Conservation (phyloP, 64 coral and sea anemone genomes). For the Actinia tenebrosa region DNA sequence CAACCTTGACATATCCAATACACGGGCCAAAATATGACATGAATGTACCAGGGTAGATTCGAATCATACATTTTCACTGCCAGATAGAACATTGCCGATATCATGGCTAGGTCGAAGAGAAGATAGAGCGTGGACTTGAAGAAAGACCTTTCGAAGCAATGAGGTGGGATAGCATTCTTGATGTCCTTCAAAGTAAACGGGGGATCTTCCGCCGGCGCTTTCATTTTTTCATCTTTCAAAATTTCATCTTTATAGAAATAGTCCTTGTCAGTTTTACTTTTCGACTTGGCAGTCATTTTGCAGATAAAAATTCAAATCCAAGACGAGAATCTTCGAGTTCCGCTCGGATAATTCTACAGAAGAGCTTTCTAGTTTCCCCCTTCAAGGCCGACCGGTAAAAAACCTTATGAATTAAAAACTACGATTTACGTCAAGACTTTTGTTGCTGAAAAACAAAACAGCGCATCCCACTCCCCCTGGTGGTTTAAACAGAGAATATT, state of each 20-base stretch:
- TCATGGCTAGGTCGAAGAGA: slow-evolving; percentile 46
- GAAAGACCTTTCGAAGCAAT: slow-evolving; percentile 75
- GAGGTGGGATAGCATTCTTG: slow-evolving; percentile 79
- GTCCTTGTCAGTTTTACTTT: background rate
- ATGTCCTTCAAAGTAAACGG: slow-evolving; percentile 81
- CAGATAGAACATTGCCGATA: slow-evolving; percentile 24
- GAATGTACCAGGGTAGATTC: slow-evolving; percentile 42
- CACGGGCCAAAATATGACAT: slow-evolving; percentile 71
- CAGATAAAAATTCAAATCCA: background rate
- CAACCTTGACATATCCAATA: slow-evolving; percentile 89
- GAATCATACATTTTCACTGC: slow-evolving; percentile 62
- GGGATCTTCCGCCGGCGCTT: slow-evolving; percentile 34
- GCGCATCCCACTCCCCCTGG: background rate
- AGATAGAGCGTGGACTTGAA: slow-evolving; percentile 63
- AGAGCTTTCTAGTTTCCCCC: background rate
- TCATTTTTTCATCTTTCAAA: slow-evolving; percentile 3
- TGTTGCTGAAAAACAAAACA: background rate
- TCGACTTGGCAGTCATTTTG: background rate
- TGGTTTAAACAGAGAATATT: background rate
- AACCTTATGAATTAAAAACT: background rate
- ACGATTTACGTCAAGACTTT: background rate
- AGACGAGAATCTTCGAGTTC: background rate
- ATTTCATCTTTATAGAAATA: background rate
- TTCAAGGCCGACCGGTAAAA: background rate
- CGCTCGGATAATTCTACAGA: background rate